phyloP scores from a whole-genome alignment of 2,888 invertebrate species.

The Siphlonurus alternatus region DNA sequence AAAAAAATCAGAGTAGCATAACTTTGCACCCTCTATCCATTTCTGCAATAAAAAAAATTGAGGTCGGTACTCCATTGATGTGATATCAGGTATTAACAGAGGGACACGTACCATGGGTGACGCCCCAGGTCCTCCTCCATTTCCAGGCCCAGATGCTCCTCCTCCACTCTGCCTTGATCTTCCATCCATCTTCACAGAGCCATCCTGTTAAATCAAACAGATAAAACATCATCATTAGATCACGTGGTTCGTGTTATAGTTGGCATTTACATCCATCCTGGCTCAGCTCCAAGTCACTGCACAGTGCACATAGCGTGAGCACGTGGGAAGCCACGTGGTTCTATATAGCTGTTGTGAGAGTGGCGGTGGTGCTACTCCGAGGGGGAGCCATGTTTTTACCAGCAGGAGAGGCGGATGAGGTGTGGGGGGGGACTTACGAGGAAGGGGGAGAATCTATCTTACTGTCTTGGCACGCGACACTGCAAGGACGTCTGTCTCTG shows the following conservation, averaged over 20 bases:
- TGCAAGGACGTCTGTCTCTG: neutral
- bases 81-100: too few relatives aligned
- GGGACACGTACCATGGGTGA: neutral
- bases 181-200: neutral
- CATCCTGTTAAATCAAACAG: neutral
- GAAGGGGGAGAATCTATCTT: neutral
- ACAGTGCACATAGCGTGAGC: too few relatives aligned
- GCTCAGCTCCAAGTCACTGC: neutral
- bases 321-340: neutral
- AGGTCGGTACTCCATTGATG: too few relatives aligned
- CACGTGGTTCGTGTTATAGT: too few relatives aligned
- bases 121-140: neutral
- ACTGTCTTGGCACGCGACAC: neutral
- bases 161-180: neutral
- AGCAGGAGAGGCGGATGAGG: neutral
- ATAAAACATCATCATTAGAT: neutral
- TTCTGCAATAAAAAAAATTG: too few relatives aligned
- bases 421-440: neutral
- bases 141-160: neutral
- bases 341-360: too few relatives aligned
- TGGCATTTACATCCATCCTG: too few relatives aligned
- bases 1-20: too few relatives aligned
- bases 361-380: neutral
- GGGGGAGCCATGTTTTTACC: too few relatives aligned
- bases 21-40: too few relatives aligned